Evolutionary conservation across 2,113 vertebrate genomes (phyloP), one percentile per base, ranked within the genome.

Genomic region (Girardinichthys multiradiatus): DNA sequence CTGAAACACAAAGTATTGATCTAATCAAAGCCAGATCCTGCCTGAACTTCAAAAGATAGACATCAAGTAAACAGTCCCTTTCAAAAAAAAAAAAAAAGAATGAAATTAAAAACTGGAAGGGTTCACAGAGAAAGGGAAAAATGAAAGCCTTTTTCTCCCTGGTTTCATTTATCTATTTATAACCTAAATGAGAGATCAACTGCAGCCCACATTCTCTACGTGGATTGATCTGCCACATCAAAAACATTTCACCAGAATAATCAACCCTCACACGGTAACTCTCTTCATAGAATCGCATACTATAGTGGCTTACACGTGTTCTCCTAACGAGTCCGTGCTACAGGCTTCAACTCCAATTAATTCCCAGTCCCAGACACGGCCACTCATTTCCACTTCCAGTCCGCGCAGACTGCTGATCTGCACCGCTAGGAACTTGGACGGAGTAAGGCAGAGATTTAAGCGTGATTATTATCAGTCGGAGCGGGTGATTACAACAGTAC

Each of bases 11-110:
- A 90, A 91, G 96, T 95, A 97, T 97, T 96, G 96, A 98, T 97
- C 95, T 97, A 96, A 98, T 98, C 96, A 98, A 96, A 97, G 96
- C 94, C 96, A 97, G 96, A 97, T 96, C 96, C 96, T 94, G 95
- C 95, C 48, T 94, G 88, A 94, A 94, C 97, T 96, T 97, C 97
- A 97, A 98, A 98, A 96, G 93, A 60, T 84, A 93, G 90, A 91
- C 89, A 89, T 89, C 95, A 95, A 96, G 95, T 95, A 95, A 95
- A 95, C 95, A 95, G 95, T 95, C 94, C 95, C 94, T 87, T 95
- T 94, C 76, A 64, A 14, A 61, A 62, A 61, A 31, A 61, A 57
- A 17, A 17, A 68, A 35, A 54, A 51, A 63, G 3, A 60, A 8
- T 30, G 33, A 17, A 4, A 68, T 54, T 31, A 51, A 33, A 2